phyloP scores from a whole-genome alignment of 2,888 invertebrate species.

The Bedellia somnulentella region DNA sequence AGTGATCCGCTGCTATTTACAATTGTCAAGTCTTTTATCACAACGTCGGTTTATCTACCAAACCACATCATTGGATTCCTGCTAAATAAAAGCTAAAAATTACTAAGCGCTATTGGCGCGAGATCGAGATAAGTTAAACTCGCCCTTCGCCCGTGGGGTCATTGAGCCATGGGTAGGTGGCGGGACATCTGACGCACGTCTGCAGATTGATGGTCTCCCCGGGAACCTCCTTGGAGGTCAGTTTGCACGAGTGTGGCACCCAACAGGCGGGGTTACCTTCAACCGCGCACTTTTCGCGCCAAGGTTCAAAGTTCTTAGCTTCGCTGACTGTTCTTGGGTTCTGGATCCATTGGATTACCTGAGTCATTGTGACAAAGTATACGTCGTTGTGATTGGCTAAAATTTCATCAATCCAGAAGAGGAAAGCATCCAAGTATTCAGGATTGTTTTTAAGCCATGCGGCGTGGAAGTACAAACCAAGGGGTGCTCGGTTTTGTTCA shows the following conservation, averaged over 20 bases:
- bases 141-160: slow-evolving; percentile 88
- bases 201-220: slow-evolving; percentile 92
- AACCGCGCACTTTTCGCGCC: slow-evolving; percentile 92
- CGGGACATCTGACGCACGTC: slow-evolving; percentile 90
- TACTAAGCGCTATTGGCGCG: slow-evolving; percentile 39
- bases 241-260: slow-evolving; percentile 88
- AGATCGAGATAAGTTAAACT: slow-evolving; percentile 68
- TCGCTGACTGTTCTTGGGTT: slow-evolving; percentile 83
- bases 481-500: slow-evolving; percentile 84
- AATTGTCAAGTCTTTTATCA: too few species aligned
- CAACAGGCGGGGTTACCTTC: slow-evolving; percentile 82
- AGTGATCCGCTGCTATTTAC: too few species aligned
- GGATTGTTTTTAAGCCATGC: slow-evolving; percentile 93
- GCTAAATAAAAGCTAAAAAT: slow-evolving; percentile 44
- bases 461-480: slow-evolving; percentile 91
- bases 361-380: slow-evolving; percentile 95
- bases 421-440: slow-evolving; percentile 88
- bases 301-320: slow-evolving; percentile 90
- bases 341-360: slow-evolving; percentile 94
- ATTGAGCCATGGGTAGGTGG: slow-evolving; percentile 93
- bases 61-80: slow-evolving; percentile 17
- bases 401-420: slow-evolving; percentile 91
- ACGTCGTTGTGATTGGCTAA: slow-evolving; percentile 85
- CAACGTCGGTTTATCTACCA: too few species aligned
- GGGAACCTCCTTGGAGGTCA: slow-evolving; percentile 90